Conservation (phyloP, 2,888 invertebrate species). For the Oxyteleia sp. region DNA sequence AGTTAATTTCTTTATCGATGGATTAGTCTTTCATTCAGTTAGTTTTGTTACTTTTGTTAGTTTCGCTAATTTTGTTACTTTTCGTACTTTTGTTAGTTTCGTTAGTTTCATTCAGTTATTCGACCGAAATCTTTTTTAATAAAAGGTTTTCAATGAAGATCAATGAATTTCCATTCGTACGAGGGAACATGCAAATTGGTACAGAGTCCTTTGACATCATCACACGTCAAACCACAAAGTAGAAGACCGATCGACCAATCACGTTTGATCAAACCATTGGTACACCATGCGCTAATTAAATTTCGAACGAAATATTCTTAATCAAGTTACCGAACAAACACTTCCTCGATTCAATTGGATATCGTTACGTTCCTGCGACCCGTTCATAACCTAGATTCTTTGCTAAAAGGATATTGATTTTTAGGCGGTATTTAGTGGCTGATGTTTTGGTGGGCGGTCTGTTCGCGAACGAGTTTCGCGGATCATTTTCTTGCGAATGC, state of each 20-base stretch:
- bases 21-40: too few relatives aligned
- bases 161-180: too few relatives aligned
- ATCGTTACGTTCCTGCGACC: neutral
- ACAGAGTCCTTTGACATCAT: slow-evolving; percentile 2
- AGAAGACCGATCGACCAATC: slow-evolving; percentile 13
- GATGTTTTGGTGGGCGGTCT: slow-evolving; percentile 15
- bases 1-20: too few relatives aligned
- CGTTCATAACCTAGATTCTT: slow-evolving; percentile 44
- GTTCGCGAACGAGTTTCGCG: neutral
- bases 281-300: too few relatives aligned
- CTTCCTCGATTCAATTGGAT: neutral
- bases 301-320: slow-evolving; percentile 3
- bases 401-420: slow-evolving; percentile 50
- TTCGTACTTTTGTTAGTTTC: too few relatives aligned
- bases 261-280: slow-evolving; percentile 3
- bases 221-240: slow-evolving; percentile 18
- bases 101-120: too few relatives aligned
- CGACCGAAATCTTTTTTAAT: too few relatives aligned
- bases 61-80: too few relatives aligned
- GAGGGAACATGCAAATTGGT: too few relatives aligned
- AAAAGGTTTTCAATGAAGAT: too few relatives aligned
- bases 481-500: neutral
- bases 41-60: too few relatives aligned
- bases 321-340: neutral
- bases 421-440: slow-evolving; percentile 29